Percentiles rank a stretch among this genome's conserved stretches.
Evolutionary conservation across 2,113 vertebrate species (phyloP).

Genomic region (Limanda limanda): DNA sequence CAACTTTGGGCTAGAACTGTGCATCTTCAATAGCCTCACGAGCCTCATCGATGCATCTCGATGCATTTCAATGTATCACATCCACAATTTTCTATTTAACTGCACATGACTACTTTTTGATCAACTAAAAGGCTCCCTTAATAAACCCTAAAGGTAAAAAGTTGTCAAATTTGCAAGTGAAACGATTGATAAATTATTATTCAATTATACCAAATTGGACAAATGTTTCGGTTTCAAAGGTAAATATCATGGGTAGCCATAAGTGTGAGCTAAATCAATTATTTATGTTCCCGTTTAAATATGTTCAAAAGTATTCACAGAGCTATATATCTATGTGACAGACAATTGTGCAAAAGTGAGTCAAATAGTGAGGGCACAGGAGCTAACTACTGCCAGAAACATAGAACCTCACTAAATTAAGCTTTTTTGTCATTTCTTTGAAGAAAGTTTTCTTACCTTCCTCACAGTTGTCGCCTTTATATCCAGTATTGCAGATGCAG

Average conservation of each 20-base stretch:
- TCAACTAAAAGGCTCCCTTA: too few relatives aligned
- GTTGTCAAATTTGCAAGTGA: background rate
- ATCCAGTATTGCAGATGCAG: slow-evolving; percentile 95
- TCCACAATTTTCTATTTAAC: too few relatives aligned
- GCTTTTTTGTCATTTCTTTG: background rate
- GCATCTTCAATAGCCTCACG: too few relatives aligned
- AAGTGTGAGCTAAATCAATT: background rate
- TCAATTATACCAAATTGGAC: background rate
- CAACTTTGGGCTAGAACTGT: too few relatives aligned
- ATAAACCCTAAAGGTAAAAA: too few relatives aligned
- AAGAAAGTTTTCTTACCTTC: slow-evolving; percentile 86
- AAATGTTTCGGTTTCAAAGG: background rate
- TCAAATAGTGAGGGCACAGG: background rate
- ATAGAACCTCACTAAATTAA: background rate
- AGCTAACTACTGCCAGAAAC: background rate
- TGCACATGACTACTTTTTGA: too few relatives aligned
- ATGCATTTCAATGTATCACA: too few relatives aligned
- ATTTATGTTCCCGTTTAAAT: slow-evolving; percentile 16
- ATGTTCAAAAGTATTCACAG: background rate
- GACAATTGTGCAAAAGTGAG: background rate
- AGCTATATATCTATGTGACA: background rate
- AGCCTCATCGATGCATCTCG: too few relatives aligned
- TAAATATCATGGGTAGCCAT: background rate
- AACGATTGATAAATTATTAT: slow-evolving; percentile 4
- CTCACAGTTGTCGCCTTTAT: slow-evolving; percentile 97